phyloP scores from a whole-genome alignment of 53 echinoderm and acorn worm genomes.

The Holothuria scabra region DNA sequence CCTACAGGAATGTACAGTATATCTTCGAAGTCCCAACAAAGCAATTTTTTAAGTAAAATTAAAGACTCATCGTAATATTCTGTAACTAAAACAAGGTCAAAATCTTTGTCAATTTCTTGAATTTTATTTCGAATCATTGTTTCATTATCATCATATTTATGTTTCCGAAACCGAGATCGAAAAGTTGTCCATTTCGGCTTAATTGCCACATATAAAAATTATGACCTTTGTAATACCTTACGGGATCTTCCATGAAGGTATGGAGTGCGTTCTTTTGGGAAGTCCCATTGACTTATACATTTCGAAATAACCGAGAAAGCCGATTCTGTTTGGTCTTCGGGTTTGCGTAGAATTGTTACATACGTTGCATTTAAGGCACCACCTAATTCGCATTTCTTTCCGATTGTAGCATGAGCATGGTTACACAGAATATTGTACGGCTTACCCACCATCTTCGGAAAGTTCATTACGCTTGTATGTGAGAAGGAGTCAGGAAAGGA shows the following conservation, averaged over 20 bases:
- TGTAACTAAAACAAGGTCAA: conserved; percentile 65
- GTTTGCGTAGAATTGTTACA: conserved; percentile 73
- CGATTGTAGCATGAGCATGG: conserved; percentile 72
- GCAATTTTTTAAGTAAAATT: conserved; percentile 53
- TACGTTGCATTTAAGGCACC: conserved; percentile 73
- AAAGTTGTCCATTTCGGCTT: conserved; percentile 69
- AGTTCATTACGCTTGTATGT: conserved; percentile 11
- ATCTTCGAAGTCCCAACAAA: conserved; percentile 71
- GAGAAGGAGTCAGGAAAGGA: neutral
- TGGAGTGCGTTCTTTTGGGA: conserved; percentile 46
- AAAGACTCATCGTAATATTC: conserved; percentile 76
- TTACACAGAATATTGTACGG: conserved; percentile 52
- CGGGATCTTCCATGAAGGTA: conserved; percentile 58
- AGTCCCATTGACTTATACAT: conserved; percentile 58
- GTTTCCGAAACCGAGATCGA: conserved; percentile 73
- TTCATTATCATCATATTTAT: conserved; percentile 49
- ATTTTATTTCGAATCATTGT: conserved; percentile 45
- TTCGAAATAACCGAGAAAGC: conserved; percentile 75
- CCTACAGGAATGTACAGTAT: conserved; percentile 61
- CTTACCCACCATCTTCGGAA: conserved; percentile 1
- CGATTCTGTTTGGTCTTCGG: conserved; percentile 72
- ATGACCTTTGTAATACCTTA: conserved; percentile 36
- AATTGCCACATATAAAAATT: conserved; percentile 61
- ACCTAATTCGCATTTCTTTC: conserved; percentile 65
- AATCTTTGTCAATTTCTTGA: conserved; percentile 48